These are phyloP conservation scores for Tauraco hartlaubi DNA, from an alignment of 2,797 vertebrate species.

Conservation along the genomic window DNA sequence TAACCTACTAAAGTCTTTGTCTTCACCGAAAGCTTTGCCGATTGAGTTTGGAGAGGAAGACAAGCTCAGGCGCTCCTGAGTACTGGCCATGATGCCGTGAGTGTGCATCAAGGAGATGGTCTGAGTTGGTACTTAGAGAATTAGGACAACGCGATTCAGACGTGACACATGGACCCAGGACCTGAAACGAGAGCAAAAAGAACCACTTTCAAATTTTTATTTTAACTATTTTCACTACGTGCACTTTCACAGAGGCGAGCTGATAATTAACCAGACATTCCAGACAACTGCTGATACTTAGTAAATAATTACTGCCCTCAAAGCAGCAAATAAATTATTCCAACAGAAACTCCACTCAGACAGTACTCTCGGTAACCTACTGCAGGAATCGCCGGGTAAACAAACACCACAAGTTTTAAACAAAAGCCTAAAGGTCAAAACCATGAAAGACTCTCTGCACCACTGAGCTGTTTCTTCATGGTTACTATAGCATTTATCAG, in stretches of 20 bases:
- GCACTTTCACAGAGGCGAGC: background rate
- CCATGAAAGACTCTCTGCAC: background rate
- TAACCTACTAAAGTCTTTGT: slow-evolving; percentile 82
- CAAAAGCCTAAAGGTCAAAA: background rate
- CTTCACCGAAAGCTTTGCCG: slow-evolving; percentile 90
- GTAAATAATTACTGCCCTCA: slow-evolving; percentile 44
- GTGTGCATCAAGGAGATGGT: slow-evolving; percentile 84
- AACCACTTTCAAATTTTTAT: slow-evolving; percentile 3
- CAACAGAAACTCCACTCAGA: slow-evolving; percentile 14
- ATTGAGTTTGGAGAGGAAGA: slow-evolving; percentile 88
- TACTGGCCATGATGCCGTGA: slow-evolving; percentile 94
- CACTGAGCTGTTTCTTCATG: background rate
- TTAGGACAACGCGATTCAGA: background rate
- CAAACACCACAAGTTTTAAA: background rate
- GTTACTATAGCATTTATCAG: background rate
- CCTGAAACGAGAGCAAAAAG: slow-evolving; percentile 43
- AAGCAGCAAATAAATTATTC: slow-evolving; percentile 22
- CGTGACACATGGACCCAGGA: slow-evolving; percentile 6
- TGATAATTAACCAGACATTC: slow-evolving; percentile 60
- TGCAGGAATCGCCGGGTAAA: background rate
- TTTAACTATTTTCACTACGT: background rate
- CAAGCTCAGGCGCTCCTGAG: slow-evolving; percentile 94
- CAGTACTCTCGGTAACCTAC: background rate
- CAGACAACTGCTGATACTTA: background rate
- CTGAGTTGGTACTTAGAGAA: slow-evolving; percentile 63